Evolutionary conservation across 1,140 invertebrate genomes (phyloP), one percentile per base, ranked within the genome.

Genomic region (Nasonia longicornis): DNA sequence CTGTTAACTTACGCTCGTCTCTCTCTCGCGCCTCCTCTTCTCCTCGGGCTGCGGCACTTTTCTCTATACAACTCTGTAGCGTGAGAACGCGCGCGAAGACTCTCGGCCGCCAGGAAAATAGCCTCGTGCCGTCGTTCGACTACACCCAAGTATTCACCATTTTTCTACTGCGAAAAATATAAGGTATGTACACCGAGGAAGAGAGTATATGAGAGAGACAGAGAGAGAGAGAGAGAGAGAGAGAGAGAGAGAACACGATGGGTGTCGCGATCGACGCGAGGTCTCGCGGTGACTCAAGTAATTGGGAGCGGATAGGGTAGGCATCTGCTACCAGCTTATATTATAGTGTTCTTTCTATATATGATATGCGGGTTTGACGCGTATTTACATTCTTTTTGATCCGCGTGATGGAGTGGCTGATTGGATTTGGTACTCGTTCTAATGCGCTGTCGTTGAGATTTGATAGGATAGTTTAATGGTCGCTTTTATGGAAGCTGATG

Each of bases 101-200:
- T 20, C 16, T 58, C 52, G 52, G 20, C 52, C 52, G 52, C 52
- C 52, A 58, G 52, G 52, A 58, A 58, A 58, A 58, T 58, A 58
- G 52, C 52, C 52, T 58, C 52, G 52, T n/a, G 20, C 52, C 52
- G 52, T 58, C 20, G 52, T 58, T n/a, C 87, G 88, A 89, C 89
- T 89, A 89, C 89, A 89, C 89, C 89, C 89, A 89, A 89, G 89
- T 89, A 88, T 88, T 89, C 86, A 89, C 88, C 89, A 90, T 90
- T 88, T 90, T 89, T 87, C 74, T 72, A 81, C 80, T 77, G 74
- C 80, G 74, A 81, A 77, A 81, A 81, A 81, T 81, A 81, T 74
- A 81, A 77, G 74, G 74, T 81, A 77, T 42, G 26, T 69, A 58
- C 52, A n/a, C 52, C 52, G 52, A 58, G 52, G 22, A 67, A 67